A percentile compares a stretch with the other conserved stretches of the same genome.
Evolutionary conservation across 2,113 vertebrate species (phyloP).

Genomic region (Tupaia chinensis): DNA sequence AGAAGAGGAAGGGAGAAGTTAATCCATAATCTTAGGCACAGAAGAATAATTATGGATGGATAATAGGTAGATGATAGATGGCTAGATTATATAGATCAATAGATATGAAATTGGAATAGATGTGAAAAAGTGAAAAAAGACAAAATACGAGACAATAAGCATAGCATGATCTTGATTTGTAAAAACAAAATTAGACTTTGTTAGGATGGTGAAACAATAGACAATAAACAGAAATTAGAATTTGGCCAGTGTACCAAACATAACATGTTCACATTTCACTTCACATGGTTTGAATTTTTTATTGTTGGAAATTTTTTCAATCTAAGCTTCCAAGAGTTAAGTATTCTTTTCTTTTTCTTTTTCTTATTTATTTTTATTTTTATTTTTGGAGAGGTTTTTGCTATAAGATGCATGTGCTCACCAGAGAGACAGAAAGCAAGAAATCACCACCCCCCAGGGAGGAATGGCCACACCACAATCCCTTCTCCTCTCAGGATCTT

Average conservation of each 20-base stretch:
- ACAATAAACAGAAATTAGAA: not conserved
- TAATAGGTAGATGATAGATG: not conserved
- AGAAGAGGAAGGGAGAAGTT: not conserved
- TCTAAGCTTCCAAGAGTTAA: not conserved
- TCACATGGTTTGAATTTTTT: not conserved
- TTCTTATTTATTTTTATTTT: no score
- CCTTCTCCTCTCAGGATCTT: no score
- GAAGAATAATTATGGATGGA: not conserved
- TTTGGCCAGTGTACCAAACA: not conserved
- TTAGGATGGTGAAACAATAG: not conserved
- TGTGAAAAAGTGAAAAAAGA: not conserved
- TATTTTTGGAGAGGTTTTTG: no score
- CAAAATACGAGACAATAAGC: not conserved
- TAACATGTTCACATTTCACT: not conserved
- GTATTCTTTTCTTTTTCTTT: no score
- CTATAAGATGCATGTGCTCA: no score
- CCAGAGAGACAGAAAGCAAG: no score
- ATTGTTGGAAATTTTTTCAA: not conserved
- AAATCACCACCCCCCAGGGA: no score
- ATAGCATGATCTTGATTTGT: not conserved
- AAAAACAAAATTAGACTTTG: not conserved
- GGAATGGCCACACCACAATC: no score
- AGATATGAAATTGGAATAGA: not conserved
- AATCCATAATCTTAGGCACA: not conserved
- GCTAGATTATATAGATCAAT: not conserved